Conservation (phyloP, 2,113 vertebrate species). For the Hystrix brachyura region DNA sequence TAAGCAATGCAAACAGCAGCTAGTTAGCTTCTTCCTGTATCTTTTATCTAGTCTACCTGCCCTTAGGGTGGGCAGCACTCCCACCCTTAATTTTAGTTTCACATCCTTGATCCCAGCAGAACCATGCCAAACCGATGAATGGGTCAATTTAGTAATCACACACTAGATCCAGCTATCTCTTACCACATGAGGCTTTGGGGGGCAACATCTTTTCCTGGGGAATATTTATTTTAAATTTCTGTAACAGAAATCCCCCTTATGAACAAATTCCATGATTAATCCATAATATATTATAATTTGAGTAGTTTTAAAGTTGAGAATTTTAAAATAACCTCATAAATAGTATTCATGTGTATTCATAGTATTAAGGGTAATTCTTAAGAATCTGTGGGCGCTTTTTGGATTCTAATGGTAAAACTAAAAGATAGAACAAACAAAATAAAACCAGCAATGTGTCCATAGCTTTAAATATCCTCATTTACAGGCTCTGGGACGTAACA, state of each 20-base stretch:
- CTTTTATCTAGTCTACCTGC: too few species aligned
- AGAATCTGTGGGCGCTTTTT: not conserved
- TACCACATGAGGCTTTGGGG: too few species aligned
- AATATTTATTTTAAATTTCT: slow-evolving; percentile 40
- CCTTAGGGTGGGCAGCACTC: too few species aligned
- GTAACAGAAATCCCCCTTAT: not conserved
- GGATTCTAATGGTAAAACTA: slow-evolving; percentile 17
- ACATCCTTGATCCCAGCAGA: too few species aligned
- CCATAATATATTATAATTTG: not conserved
- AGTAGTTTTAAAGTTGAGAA: not conserved
- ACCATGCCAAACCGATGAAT: too few species aligned
- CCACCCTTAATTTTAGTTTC: too few species aligned
- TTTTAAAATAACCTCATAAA: slow-evolving; percentile 36
- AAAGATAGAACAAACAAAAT: slow-evolving; percentile 22
- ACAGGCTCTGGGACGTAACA: not conserved
- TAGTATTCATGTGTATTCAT: not conserved
- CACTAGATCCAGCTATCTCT: too few species aligned
- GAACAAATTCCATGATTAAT: not conserved
- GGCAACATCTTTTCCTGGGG: not conserved
- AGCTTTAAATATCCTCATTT: slow-evolving; percentile 40
- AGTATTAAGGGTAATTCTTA: not conserved
- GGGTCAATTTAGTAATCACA: too few species aligned
- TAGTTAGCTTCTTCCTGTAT: too few species aligned
- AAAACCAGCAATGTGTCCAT: not conserved
- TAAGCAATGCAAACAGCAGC: too few species aligned